Percentiles rank a stretch among this genome's conserved stretches.
phyloP scores from a whole-genome alignment of 2,113 vertebrate genomes.

The Cacatua alba region DNA sequence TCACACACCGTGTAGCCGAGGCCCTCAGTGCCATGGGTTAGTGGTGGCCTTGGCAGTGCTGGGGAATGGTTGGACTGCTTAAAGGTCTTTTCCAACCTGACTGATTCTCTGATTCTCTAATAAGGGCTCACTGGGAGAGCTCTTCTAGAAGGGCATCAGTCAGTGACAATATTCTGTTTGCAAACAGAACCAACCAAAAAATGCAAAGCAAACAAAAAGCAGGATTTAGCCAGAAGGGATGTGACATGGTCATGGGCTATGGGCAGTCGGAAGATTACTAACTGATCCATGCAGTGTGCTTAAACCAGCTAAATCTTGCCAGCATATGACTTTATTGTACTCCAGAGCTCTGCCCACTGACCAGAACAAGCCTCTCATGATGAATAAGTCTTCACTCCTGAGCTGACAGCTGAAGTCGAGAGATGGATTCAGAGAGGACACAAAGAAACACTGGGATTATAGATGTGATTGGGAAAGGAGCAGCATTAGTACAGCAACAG shows the following conservation, averaged over 20 bases:
- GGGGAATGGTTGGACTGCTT: not conserved
- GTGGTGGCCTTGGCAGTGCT: not conserved
- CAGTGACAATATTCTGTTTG: not conserved
- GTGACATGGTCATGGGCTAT: fast-evolving
- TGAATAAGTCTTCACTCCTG: not conserved
- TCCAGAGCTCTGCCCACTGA: not conserved
- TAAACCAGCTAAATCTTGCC: not conserved
- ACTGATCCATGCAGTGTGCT: fast-evolving
- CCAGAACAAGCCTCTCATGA: not conserved
- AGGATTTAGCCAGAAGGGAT: not conserved
- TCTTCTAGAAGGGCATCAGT: not conserved
- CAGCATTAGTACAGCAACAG: not conserved
- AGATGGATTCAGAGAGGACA: not conserved
- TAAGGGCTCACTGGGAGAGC: not conserved
- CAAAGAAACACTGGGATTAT: not conserved
- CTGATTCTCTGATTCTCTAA: not conserved
- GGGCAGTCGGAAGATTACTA: not conserved
- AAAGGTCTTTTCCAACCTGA: not conserved
- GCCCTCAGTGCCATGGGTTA: not conserved
- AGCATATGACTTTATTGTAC: not conserved
- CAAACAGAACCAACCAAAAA: not conserved
- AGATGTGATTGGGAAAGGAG: not conserved
- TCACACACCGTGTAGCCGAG: not conserved
- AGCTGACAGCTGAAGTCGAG: not conserved
- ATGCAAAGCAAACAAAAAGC: not conserved